Evolutionary conservation across 2,113 vertebrate genomes (phyloP).

Genomic region (Cryptomyrus ogoouensis): DNA sequence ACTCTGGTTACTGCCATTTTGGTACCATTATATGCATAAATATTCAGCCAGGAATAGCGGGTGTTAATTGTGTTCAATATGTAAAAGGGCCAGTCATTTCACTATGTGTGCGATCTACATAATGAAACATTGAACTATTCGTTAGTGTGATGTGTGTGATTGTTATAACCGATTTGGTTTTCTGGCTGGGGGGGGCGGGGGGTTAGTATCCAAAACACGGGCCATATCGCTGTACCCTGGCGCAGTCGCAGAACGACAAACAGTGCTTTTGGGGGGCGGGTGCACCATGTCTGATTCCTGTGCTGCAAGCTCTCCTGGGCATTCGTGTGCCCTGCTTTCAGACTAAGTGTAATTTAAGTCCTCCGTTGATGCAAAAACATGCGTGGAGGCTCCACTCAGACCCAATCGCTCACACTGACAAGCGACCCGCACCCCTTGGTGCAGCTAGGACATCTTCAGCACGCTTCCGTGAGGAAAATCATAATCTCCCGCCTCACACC

Average conservation of each 20-base stretch:
- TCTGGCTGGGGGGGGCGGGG: neutral
- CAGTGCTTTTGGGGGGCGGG: slow-evolving; percentile 25
- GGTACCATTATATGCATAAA: slow-evolving; percentile 14
- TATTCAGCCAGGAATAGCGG: neutral
- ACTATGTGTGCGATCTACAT: neutral
- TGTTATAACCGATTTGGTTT: neutral
- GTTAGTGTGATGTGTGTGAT: neutral
- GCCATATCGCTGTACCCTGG: neutral
- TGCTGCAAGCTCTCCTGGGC: slow-evolving; percentile 65
- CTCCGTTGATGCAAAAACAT: slow-evolving; percentile 64
- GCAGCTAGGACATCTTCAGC: slow-evolving; percentile 49
- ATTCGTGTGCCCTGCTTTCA: slow-evolving; percentile 62
- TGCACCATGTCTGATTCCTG: slow-evolving; percentile 58
- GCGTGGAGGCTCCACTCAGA: slow-evolving; percentile 67
- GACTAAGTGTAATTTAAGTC: slow-evolving; percentile 69
- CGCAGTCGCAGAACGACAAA: slow-evolving; percentile 50
- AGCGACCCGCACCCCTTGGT: slow-evolving; percentile 62
- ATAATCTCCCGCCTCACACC: slow-evolving; percentile 36
- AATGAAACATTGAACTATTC: neutral
- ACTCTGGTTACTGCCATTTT: neutral
- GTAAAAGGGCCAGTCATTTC: neutral
- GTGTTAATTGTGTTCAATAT: neutral
- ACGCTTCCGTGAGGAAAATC: slow-evolving; percentile 34
- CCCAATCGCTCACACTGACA: slow-evolving; percentile 67
- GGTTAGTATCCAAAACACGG: slow-evolving; percentile 28